A percentile compares a stretch with the other conserved stretches of the same genome.
Evolutionary conservation across 2,113 vertebrate species (phyloP).

Genomic region (Lamprotornis superbus): DNA sequence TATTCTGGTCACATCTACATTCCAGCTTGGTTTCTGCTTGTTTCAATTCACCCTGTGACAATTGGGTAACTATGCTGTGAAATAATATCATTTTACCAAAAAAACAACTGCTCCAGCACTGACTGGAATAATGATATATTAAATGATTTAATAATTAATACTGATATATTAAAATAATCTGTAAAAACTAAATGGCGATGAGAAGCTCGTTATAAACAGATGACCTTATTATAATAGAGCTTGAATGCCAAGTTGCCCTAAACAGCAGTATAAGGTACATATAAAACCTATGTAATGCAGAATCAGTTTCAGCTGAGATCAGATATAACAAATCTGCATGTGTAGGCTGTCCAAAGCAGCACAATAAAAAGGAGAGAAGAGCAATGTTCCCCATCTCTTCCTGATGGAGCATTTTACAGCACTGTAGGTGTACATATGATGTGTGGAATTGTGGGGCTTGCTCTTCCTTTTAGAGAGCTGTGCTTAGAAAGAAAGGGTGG

Average conservation of each 20-base stretch:
- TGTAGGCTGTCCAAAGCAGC: not conserved
- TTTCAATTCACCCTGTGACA: not conserved
- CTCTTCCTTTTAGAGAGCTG: not conserved
- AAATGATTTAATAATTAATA: not conserved
- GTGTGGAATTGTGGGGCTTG: not conserved
- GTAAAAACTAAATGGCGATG: not conserved
- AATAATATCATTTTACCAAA: not conserved
- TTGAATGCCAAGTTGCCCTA: not conserved
- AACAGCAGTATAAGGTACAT: not conserved
- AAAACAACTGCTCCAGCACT: not conserved
- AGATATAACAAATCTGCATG: not conserved
- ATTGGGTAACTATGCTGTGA: not conserved
- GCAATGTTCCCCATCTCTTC: not conserved
- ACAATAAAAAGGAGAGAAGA: not conserved
- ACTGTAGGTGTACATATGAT: not conserved
- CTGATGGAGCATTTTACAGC: conserved; percentile 18
- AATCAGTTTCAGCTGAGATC: not conserved
- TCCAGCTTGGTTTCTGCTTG: not conserved
- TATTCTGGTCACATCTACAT: not conserved
- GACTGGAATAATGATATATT: not conserved
- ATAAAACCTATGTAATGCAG: not conserved
- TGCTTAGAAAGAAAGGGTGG: not conserved
- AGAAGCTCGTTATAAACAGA: not conserved
- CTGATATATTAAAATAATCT: not conserved
- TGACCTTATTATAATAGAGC: not conserved